Evolutionary conservation across 2,797 vertebrate species (phyloP).

Genomic region (Sebastes iracundus): DNA sequence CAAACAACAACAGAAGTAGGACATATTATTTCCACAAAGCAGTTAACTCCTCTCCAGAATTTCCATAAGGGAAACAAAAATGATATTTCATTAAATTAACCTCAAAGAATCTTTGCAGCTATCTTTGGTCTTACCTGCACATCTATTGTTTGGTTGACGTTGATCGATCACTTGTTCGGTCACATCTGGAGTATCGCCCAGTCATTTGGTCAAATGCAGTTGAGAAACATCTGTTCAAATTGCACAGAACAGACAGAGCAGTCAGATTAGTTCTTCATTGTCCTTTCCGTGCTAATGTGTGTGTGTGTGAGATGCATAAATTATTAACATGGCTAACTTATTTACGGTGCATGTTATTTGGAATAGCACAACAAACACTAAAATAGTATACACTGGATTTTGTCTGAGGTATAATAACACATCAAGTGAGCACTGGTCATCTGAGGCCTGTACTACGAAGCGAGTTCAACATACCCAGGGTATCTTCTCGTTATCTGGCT

Average conservation of each 20-base stretch:
- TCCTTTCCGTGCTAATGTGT: neutral
- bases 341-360: neutral
- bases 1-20: neutral
- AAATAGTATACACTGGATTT: no score
- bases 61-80: neutral
- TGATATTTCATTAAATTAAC: neutral
- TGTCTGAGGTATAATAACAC: no score
- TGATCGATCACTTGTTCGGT: neutral
- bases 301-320: neutral
- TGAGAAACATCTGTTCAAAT: neutral
- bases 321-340: neutral
- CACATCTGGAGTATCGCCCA: neutral
- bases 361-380: neutral
- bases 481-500: no score
- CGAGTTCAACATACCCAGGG: no score
- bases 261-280: no score
- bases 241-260: neutral
- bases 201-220: neutral
- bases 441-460: no score
- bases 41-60: neutral
- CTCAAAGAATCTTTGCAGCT: neutral
- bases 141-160: neutral
- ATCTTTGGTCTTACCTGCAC: neutral
- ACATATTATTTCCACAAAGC: neutral
- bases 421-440: no score